Base-by-base conservation (phyloP, 2,113 vertebrate species). In the Variabilichromis moorii region DNA sequence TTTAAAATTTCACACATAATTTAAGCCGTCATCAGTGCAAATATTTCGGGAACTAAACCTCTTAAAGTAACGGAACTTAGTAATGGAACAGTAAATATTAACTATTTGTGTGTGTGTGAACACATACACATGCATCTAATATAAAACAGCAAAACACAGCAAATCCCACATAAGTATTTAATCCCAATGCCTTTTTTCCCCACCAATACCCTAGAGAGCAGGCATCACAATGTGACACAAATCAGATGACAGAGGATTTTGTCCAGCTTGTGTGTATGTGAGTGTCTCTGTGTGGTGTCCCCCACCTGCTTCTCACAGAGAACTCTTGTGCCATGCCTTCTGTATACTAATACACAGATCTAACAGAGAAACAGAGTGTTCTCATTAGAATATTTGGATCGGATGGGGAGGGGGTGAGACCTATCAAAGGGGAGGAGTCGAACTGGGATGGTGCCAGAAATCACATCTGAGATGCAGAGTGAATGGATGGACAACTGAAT, bases 311-410 rank as follows among this genome's bases (percentile, higher is more conserved):
- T 50, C 82, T 79, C 86, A 61, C 73, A 90, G 85, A 78, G 28
- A 59, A 80, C 71, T 42, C 40, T 71, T 78, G 55, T 87, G 78
- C 68, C 68, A 51, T 9, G 51, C 78, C n/a, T 51, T 47, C 84
- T 90, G 89, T 88, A 53, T 85, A 86, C 82, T 81, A 86, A 87
- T 68, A 81, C 40, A 51, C 54, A 88, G 80, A 89, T 83, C 81
- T 76, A 76, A 76, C 40, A 76, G 71, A 76, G 40, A 28, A 78
- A 47, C 11, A 33, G 40, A 82, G 86, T 71, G 82, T 89, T 76
- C 78, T 86, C 50, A 87, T 83, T 85, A 83, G 40, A 83, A 11
- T 79, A 68, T 42, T 80, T 31, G 61, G 80, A 66, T 50, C 16
- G 2, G 10, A 66, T 12, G 10, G 61, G 31, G 17, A 66, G 42